These are phyloP conservation scores for Nestor notabilis DNA, from an alignment of 2,113 vertebrate genomes.

Conservation along the genomic window DNA sequence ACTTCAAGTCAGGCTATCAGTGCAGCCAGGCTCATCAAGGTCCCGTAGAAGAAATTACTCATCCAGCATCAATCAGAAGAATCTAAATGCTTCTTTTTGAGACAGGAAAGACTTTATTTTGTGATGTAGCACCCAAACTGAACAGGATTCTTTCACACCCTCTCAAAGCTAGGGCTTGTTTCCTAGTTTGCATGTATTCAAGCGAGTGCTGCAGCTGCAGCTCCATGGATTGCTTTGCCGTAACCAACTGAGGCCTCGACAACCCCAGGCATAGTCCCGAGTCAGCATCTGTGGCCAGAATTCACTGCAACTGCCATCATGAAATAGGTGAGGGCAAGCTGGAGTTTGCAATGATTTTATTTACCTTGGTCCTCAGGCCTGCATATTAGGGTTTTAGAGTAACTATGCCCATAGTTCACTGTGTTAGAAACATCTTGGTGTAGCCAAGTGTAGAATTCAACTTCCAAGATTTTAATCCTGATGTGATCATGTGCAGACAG, in stretches of 20 bases:
- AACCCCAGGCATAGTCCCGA: not conserved
- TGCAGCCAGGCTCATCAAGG: not conserved
- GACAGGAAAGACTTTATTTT: conserved; percentile 25
- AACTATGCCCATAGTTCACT: not conserved
- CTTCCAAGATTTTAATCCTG: not conserved
- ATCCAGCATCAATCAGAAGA: conserved; percentile 20
- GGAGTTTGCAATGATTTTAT: not conserved
- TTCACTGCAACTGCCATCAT: not conserved
- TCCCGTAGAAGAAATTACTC: not conserved
- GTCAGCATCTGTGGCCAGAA: not conserved
- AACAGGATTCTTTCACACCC: conserved; percentile 55
- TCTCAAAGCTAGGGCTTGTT: conserved; percentile 65
- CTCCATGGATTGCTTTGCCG: not conserved
- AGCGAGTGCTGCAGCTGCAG: conserved; percentile 55
- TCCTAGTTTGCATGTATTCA: not conserved
- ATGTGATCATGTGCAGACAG: not conserved
- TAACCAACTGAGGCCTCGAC: not conserved
- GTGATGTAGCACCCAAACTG: conserved; percentile 22
- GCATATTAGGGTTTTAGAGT: not conserved
- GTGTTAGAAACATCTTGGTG: conserved; percentile 3
- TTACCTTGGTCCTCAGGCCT: not conserved
- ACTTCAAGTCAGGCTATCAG: conserved; percentile 18
- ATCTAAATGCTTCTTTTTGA: conserved; percentile 48
- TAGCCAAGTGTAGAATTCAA: not conserved
- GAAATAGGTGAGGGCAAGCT: conserved; percentile 5